Conservation (phyloP, 2,113 vertebrate species). For the Morone chrysops region DNA sequence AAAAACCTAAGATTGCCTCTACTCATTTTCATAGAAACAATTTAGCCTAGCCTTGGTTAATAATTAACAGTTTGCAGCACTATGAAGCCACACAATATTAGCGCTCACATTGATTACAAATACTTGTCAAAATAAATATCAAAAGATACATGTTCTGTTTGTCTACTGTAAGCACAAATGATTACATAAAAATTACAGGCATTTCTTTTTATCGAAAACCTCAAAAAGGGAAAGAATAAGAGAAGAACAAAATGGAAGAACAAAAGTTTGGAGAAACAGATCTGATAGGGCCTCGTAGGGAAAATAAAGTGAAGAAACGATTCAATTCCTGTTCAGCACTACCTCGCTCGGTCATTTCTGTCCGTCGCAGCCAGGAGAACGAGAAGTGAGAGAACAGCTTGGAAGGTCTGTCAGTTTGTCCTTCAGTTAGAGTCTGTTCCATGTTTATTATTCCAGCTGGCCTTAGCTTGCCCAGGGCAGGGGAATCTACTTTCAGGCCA, state of each 20-base stretch:
- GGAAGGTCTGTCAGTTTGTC: conserved; percentile 47
- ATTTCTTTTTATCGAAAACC: conserved; percentile 29
- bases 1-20: conserved; percentile 30
- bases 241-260: conserved; percentile 50
- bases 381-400: neutral
- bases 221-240: conserved; percentile 27
- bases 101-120: conserved; percentile 68
- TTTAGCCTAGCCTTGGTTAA: conserved; percentile 65
- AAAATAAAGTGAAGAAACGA: conserved; percentile 16
- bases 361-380: conserved; percentile 31
- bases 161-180: conserved; percentile 68
- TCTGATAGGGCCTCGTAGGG: neutral
- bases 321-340: conserved; percentile 14
- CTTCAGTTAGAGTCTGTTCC: conserved; percentile 32
- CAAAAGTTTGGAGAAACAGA: conserved; percentile 18
- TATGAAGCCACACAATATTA: conserved; percentile 67
- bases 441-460: conserved; percentile 47
- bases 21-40: conserved; percentile 41
- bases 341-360: conserved; percentile 16
- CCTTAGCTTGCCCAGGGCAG: conserved; percentile 5
- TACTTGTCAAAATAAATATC: conserved; percentile 79
- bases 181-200: conserved; percentile 67
- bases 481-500: conserved; percentile 22
- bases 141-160: conserved; percentile 69
- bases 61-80: conserved; percentile 55